Evolutionary conservation across 2,113 vertebrate species (phyloP).

Genomic region (Oryzias celebensis): DNA sequence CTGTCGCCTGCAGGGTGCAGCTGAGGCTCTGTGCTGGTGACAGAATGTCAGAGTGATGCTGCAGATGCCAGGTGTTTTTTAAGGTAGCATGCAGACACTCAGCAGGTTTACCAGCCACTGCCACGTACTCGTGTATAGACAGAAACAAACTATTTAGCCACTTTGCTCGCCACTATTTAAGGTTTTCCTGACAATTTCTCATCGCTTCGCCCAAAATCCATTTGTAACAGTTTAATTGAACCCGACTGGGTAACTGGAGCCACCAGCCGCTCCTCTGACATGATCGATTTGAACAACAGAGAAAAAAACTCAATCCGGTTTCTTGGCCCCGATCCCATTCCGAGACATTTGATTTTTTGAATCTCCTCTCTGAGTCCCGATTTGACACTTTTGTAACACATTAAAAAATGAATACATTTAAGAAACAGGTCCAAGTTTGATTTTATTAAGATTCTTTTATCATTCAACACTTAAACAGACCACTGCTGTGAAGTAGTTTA

Average conservation of each 20-base stretch:
- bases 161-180: not conserved
- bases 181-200: not conserved
- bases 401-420: too few relatives aligned
- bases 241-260: not conserved
- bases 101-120: not conserved
- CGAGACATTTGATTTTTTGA: too few relatives aligned
- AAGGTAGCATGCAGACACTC: constrained; percentile 42
- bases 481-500: too few relatives aligned
- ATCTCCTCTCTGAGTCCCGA: too few relatives aligned
- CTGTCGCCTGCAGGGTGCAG: constrained; percentile 17
- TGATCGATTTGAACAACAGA: not conserved
- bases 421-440: too few relatives aligned
- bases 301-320: not conserved
- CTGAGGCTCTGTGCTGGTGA: constrained; percentile 15
- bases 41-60: too few relatives aligned
- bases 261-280: not conserved
- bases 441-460: too few relatives aligned
- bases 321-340: too few relatives aligned
- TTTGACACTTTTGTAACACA: too few relatives aligned
- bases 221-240: not conserved
- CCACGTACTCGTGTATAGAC: not conserved
- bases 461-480: too few relatives aligned
- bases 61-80: not conserved
- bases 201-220: not conserved
- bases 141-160: not conserved